Evolutionary conservation across 2,113 vertebrate species (phyloP), one percentile per base, ranked within the genome.

Genomic region (Furnarius figulus): DNA sequence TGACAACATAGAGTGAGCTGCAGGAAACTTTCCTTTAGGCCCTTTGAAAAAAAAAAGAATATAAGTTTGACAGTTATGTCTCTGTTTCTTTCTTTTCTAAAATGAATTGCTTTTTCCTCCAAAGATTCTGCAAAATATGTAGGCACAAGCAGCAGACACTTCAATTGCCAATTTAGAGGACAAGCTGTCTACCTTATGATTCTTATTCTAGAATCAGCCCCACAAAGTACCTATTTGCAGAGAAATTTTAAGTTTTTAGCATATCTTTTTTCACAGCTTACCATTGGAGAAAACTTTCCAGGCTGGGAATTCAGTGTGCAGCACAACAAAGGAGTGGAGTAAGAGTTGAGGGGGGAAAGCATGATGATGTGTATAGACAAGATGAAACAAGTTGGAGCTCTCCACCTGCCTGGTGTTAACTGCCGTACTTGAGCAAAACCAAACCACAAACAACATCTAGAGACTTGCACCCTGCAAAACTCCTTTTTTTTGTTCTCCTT

Each of bases 11-110:
- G 65, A 75, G 12, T 40, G 35, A 83, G 22, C 16, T 76, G 79
- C 88, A 88, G 55, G 55, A 91, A 94, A 71, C 35, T 83, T 92
- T 83, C 28, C 40, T 91, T 77, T 90, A 85, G 78, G 15, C n/a
- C 82, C 10, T 37, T 73, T 90, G 18, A 85, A 76, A 72, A 47
- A 47, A 95, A 50, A 27, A 0, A 53, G 35, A 61, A 53, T 82
- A 71, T 42, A 68, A 72, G 46, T 83, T 89, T 93, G 78, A 88
- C 71, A 84, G 72, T 81, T 94, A 74, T 40, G n/a, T 68, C 39
- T 83, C 59, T 86, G 14, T 78, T 79, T 91, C 68, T 78, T 93
- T 91, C 70, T 56, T 63, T 49, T 75, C 37, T 92, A 56, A 84
- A 86, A 83, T 49, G 8, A 28, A 61, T 90, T 55, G 19, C 7